phyloP scores from a whole-genome alignment of 2,888 invertebrate species.

The Drosophila macrospina region DNA sequence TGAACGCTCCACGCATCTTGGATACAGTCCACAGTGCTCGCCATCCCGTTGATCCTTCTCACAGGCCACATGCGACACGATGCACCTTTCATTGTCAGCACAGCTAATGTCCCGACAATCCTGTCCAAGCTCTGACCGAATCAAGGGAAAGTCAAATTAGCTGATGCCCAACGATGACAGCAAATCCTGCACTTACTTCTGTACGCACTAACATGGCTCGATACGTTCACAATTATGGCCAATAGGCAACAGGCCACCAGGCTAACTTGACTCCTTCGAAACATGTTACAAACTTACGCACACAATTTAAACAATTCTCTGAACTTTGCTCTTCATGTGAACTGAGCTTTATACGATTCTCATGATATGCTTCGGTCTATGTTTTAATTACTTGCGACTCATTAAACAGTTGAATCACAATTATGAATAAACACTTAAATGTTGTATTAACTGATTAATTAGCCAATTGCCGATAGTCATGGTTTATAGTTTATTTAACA shows the following conservation, averaged over 20 bases:
- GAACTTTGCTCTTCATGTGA: not conserved
- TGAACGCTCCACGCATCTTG: conserved; percentile 43
- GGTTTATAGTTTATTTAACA: conserved; percentile 45
- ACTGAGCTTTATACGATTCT: conserved; percentile 39
- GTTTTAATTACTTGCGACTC: conserved; percentile 33
- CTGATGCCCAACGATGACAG: not conserved
- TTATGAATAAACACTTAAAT: conserved; percentile 14
- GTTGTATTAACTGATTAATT: conserved; percentile 19
- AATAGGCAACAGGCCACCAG: conserved; percentile 22
- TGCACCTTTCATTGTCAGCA: conserved; percentile 39
- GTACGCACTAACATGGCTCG: conserved; percentile 42
- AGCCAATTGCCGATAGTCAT: conserved; percentile 33
- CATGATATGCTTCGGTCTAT: conserved; percentile 36
- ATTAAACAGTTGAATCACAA: conserved; percentile 13
- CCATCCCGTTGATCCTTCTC: conserved; percentile 44
- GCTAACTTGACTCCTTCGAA: conserved; percentile 13
- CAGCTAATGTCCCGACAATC: conserved; percentile 57
- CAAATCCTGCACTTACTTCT: conserved; percentile 42
- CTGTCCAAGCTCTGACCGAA: conserved; percentile 45
- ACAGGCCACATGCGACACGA: conserved; percentile 41
- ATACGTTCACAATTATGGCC: conserved; percentile 13
- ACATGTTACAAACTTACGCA: conserved; percentile 21
- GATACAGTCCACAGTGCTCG: conserved; percentile 54
- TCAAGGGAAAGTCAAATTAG: not conserved
- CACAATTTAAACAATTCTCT: conserved; percentile 25